A percentile compares a stretch with the other conserved stretches of the same genome.
Conservation (phyloP, 2,113 vertebrate species). For the Rattus rattus region DNA sequence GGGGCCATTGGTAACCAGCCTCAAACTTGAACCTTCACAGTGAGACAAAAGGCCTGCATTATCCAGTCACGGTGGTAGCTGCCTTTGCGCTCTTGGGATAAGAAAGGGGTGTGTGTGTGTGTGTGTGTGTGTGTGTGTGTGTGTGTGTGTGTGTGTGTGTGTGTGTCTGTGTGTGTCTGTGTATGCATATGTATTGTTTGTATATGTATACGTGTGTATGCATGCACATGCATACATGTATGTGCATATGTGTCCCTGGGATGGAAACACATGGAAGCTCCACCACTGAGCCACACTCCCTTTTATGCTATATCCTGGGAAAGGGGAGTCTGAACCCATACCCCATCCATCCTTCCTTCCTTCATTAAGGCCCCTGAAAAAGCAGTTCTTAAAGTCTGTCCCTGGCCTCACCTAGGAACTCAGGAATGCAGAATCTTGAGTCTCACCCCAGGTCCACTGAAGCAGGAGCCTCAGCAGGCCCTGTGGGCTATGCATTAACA, state of each 20-base stretch:
- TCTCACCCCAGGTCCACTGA: not conserved
- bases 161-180: not conserved
- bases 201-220: not conserved
- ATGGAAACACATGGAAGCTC: not conserved
- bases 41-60: not conserved
- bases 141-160: not conserved
- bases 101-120: not conserved
- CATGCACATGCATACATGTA: not conserved
- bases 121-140: not conserved
- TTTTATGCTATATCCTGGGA: not conserved
- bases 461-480: not conserved
- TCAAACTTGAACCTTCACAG: not conserved
- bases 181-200: not conserved
- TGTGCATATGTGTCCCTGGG: not conserved
- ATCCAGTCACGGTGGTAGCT: not conserved
- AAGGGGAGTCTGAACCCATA: not conserved
- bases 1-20: not conserved
- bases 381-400: not conserved
- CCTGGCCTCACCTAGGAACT: not conserved
- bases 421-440: not conserved
- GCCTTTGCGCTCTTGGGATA: not conserved
- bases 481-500: not conserved
- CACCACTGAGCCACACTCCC: not conserved
- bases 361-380: not conserved
- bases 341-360: not conserved